Percentiles rank a stretch among this genome's conserved stretches.
phyloP scores from a whole-genome alignment of 1,140 invertebrate species.

The Eupeodes corollae region DNA sequence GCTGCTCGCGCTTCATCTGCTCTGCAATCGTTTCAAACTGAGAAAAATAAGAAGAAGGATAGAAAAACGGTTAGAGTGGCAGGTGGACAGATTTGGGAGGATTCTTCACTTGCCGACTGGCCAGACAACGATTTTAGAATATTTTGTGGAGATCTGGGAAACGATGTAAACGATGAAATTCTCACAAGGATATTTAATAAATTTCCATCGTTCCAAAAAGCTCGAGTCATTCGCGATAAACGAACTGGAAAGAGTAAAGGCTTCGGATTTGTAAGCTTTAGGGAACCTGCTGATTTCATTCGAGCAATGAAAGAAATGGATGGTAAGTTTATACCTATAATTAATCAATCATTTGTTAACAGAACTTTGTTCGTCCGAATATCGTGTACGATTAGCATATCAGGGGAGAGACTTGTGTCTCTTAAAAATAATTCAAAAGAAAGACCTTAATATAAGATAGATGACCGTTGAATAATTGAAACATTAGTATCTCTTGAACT shows the following conservation, averaged over 20 bases:
- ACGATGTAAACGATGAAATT: conserved; percentile 97
- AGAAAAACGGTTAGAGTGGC: conserved; percentile 67
- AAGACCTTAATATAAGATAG: not conserved
- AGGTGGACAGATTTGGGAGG: conserved; percentile 91
- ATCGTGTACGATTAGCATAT: too few species aligned
- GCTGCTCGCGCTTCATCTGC: conserved; percentile 47
- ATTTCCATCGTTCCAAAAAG: conserved; percentile 87
- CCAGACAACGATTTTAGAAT: conserved; percentile 94
- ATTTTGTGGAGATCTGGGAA: conserved; percentile 98
- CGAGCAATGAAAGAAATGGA: conserved; percentile 98
- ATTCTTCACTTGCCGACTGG: conserved; percentile 83
- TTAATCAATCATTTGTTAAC: conserved; percentile 5
- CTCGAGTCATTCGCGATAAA: conserved; percentile 93
- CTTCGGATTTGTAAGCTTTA: conserved; percentile 98
- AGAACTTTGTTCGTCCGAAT: conserved; percentile 6
- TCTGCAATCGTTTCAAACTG: conserved; percentile 40
- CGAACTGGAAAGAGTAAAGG: conserved; percentile 97
- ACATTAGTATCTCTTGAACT: too few species aligned
- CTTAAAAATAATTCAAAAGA: conserved; percentile 1
- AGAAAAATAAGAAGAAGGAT: conserved; percentile 51
- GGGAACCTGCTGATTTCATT: conserved; percentile 94
- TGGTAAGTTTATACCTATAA: conserved; percentile 50
- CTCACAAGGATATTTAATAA: conserved; percentile 86
- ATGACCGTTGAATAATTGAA: not conserved
- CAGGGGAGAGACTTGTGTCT: too few species aligned